Percentiles rank a stretch among this genome's conserved stretches.
phyloP scores from a whole-genome alignment of 2,888 invertebrate genomes.

The Microctonus aethiopoides region DNA sequence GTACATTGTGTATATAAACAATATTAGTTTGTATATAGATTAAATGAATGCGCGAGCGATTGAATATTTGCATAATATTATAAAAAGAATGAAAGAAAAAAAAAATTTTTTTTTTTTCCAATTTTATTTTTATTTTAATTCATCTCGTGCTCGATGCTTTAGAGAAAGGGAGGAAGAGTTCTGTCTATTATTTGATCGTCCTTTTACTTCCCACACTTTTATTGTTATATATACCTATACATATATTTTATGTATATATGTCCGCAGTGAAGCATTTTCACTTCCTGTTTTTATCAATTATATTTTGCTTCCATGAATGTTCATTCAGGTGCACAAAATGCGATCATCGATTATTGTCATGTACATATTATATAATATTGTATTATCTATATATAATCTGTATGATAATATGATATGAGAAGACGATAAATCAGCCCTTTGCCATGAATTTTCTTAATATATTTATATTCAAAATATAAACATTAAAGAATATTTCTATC shows the following conservation, averaged over 20 bases:
- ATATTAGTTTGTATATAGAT: neutral
- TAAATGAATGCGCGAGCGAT: neutral
- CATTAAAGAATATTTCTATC: neutral
- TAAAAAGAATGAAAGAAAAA: no score
- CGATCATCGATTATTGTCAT: slow-evolving; percentile 21
- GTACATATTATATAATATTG: neutral
- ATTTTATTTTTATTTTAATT: slow-evolving; percentile 5
- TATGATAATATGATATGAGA: slow-evolving; percentile 1
- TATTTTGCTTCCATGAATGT: slow-evolving; percentile 13
- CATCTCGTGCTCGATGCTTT: neutral
- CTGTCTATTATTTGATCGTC: neutral
- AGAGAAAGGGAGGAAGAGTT: no score
- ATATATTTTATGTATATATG: neutral
- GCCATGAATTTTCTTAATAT: neutral
- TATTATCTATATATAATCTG: no score
- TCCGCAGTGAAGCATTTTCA: neutral
- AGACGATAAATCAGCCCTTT: slow-evolving; percentile 9
- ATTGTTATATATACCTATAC: neutral
- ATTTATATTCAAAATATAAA: neutral
- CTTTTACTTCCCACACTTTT: neutral
- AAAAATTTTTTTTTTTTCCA: no score
- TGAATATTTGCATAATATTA: neutral
- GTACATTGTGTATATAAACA: neutral
- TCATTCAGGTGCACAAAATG: neutral
- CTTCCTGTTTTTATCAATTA: slow-evolving; percentile 12